Evolutionary conservation across 2,888 invertebrate genomes (phyloP).

Genomic region (Gandaritis pyraliata): DNA sequence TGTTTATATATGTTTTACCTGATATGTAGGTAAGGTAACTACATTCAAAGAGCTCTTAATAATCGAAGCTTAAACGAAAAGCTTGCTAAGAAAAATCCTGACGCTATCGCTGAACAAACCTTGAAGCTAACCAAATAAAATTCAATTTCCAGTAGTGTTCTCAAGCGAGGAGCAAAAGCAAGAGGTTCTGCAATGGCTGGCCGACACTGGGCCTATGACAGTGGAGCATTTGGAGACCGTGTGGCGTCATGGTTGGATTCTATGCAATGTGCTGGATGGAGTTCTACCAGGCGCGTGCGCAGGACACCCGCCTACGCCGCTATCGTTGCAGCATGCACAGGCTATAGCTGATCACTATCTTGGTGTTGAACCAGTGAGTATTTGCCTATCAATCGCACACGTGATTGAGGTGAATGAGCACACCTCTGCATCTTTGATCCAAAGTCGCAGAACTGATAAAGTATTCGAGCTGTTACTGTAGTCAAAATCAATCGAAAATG

Average conservation of each 20-base stretch:
- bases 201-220: slow-evolving; percentile 66
- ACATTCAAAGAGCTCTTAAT: too few relatives aligned
- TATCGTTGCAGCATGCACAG: slow-evolving; percentile 82
- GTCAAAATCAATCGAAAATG: too few relatives aligned
- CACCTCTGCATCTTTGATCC: too few relatives aligned
- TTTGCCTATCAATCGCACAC: background rate
- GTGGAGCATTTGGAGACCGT: slow-evolving; percentile 79
- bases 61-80: too few relatives aligned
- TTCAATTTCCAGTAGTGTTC: slow-evolving; percentile 66
- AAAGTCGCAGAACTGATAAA: too few relatives aligned
- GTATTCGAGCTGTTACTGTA: too few relatives aligned
- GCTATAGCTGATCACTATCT: slow-evolving; percentile 85
- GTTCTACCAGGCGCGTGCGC: slow-evolving; percentile 86
- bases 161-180: slow-evolving; percentile 76
- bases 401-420: too few relatives aligned
- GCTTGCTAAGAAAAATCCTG: too few relatives aligned
- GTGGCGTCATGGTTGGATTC: slow-evolving; percentile 85
- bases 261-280: slow-evolving; percentile 84
- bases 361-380: slow-evolving; percentile 67
- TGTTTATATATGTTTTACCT: background rate
- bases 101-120: too few relatives aligned
- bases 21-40: too few relatives aligned
- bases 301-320: slow-evolving; percentile 80
- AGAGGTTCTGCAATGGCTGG: slow-evolving; percentile 73
- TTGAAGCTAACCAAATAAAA: background rate